Conservation (phyloP, 2,888 invertebrate genomes). For the Meandrusa payeni region DNA sequence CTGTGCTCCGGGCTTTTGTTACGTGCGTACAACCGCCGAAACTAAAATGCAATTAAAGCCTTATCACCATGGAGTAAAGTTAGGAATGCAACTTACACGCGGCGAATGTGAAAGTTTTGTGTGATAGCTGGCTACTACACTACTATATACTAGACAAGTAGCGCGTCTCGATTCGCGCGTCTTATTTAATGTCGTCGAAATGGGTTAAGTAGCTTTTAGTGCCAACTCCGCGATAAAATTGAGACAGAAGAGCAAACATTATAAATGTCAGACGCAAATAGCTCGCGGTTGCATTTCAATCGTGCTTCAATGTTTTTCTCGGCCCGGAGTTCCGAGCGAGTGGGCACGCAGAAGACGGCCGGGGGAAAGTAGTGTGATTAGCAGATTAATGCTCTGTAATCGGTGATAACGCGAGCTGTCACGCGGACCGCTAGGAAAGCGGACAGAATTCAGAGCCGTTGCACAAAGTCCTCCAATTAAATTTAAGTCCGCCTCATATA, state of each 20-base stretch:
- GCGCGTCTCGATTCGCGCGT: slow-evolving; percentile 11
- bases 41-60: neutral
- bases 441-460: no score
- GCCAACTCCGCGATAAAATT: slow-evolving; percentile 16
- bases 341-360: neutral
- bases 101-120: slow-evolving; percentile 6
- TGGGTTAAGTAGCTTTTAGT: slow-evolving; percentile 20
- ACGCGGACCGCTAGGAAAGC: no score
- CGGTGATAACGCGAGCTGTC: neutral
- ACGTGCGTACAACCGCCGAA: slow-evolving; percentile 2
- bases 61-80: neutral
- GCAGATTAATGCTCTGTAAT: neutral
- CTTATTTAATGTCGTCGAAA: slow-evolving; percentile 18
- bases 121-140: no score
- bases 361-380: slow-evolving; percentile 8
- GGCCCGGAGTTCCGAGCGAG: neutral
- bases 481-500: neutral
- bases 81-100: neutral
- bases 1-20: slow-evolving; percentile 16
- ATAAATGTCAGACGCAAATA: slow-evolving; percentile 12
- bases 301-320: neutral
- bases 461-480: neutral
- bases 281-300: neutral
- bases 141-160: neutral
- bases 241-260: slow-evolving; percentile 7